Base-by-base conservation (phyloP, 1,140 invertebrate genomes). In the Euglossa dilemma region DNA sequence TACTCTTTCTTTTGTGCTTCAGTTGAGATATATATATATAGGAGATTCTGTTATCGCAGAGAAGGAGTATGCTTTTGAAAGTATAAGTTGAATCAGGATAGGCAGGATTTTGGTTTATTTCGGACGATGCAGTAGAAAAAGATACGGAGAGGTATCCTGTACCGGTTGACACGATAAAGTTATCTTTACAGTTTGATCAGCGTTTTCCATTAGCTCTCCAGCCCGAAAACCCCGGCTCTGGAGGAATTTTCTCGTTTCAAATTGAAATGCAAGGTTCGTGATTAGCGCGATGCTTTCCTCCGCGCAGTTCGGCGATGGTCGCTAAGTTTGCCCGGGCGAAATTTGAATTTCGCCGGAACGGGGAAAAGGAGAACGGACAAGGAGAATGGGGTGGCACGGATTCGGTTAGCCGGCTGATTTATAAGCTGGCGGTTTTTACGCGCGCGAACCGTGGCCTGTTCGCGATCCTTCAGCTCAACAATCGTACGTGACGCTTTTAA, bases 401-500 rank as follows among this genome's bases (percentile, higher is more conserved):
- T 80, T 82, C 73, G 73, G 25, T 52, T 23, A 28, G 43, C 11
- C 28, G 59, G n/a, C 36, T 76, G 80, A 82, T 83, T 87, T 87
- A 84, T 84, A 84, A 70, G 74, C 61, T 76, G 78, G 73, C 78
- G 70, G 79, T 75, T 84, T 87, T 84, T 87, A 66, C 69, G 73
- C 72, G 72, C 25, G 12, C 61, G 43, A 25, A 63, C 57, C 36
- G 28, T 50, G 14, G 43, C 63, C 50, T 28, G 69, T 67, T 64
- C 84, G 63, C 56, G 36, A 71, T 63, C 43, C 70, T 28, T 63
- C 69, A 56, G 57, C 20, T 50, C 69, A 43, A 59, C 81, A 64
- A 87, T 84, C 72, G 76, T 82, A 66, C 71, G 50, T 80, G 76
- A 78, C 85, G 72, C 67, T 87, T 87, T 87, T 87, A 87, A 87